Evolutionary conservation across 1,140 invertebrate genomes (phyloP).

Genomic region (Nilaparvata lugens): DNA sequence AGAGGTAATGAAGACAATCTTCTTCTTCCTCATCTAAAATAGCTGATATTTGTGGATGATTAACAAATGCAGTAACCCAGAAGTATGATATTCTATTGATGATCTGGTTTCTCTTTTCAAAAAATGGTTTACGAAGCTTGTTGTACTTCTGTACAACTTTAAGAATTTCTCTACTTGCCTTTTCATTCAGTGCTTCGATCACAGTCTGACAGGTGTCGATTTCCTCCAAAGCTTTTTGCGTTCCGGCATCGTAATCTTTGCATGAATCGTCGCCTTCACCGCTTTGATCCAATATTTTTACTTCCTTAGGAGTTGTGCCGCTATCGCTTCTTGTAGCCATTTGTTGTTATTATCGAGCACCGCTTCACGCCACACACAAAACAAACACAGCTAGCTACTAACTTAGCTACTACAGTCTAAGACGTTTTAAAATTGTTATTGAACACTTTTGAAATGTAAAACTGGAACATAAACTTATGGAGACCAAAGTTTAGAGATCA

Average conservation of each 20-base stretch:
- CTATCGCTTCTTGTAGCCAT: slow-evolving; percentile 17
- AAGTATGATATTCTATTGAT: slow-evolving; percentile 85
- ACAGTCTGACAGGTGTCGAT: slow-evolving; percentile 74
- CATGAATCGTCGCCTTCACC: slow-evolving; percentile 36
- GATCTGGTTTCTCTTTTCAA: slow-evolving; percentile 73
- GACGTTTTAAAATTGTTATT: no score
- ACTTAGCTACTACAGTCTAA: no score
- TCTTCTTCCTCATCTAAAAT: slow-evolving; percentile 81
- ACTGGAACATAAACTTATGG: no score
- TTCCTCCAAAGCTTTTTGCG: slow-evolving; percentile 63
- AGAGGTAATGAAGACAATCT: slow-evolving; percentile 72
- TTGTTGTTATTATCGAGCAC: no score
- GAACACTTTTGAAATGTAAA: no score
- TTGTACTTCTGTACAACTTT: slow-evolving; percentile 91
- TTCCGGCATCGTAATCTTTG: slow-evolving; percentile 50
- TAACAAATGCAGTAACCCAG: slow-evolving; percentile 86
- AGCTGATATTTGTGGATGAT: slow-evolving; percentile 79
- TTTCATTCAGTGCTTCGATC: slow-evolving; percentile 71
- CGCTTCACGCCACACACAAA: no score
- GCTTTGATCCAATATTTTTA: slow-evolving; percentile 7
- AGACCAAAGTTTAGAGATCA: no score
- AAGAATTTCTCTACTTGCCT: slow-evolving; percentile 82
- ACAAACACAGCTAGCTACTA: no score
- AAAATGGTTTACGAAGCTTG: slow-evolving; percentile 73
- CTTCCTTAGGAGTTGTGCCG: slow-evolving; percentile 8